Percentiles rank a stretch among this genome's conserved stretches.
phyloP scores from a whole-genome alignment of 1,140 invertebrate species.

The Galendromus occidentalis region DNA sequence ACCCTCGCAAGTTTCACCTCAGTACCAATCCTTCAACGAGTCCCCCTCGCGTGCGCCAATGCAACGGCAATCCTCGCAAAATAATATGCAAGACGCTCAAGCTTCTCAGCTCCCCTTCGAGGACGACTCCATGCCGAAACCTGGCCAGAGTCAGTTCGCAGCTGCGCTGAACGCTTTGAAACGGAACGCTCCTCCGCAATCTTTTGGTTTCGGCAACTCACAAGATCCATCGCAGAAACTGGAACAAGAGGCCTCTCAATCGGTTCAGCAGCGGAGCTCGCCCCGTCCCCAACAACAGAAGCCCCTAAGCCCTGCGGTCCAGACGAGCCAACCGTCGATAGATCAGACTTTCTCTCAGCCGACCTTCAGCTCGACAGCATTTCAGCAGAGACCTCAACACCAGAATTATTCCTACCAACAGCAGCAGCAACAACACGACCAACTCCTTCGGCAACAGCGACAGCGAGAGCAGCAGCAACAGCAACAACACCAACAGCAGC shows the following conservation, averaged over 20 bases:
- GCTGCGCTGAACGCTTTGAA: not conserved
- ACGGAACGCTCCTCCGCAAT: not conserved
- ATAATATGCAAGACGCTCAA: not conserved
- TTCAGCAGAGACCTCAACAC: not conserved
- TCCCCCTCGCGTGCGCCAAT: not conserved
- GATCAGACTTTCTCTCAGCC: not conserved
- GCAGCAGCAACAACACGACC: not conserved
- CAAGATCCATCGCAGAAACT: not conserved
- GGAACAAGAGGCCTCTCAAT: not conserved
- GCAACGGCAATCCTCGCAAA: not conserved
- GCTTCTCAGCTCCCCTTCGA: slow-evolving; percentile 4
- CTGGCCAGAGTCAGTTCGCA: not conserved
- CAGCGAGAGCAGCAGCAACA: not conserved
- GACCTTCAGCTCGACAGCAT: not conserved
- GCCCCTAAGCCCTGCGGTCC: not conserved
- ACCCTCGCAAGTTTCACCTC: too few species aligned
- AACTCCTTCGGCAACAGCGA: too few species aligned
- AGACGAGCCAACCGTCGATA: not conserved
- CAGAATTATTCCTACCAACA: not conserved
- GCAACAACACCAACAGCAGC: not conserved
- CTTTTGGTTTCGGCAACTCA: not conserved
- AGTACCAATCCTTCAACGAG: too few species aligned
- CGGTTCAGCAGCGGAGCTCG: not conserved
- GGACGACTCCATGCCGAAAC: not conserved
- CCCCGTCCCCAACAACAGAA: not conserved